These are phyloP conservation scores for Brachystomella parvula DNA, from an alignment of 1,140 invertebrate species.

Conservation along the genomic window DNA sequence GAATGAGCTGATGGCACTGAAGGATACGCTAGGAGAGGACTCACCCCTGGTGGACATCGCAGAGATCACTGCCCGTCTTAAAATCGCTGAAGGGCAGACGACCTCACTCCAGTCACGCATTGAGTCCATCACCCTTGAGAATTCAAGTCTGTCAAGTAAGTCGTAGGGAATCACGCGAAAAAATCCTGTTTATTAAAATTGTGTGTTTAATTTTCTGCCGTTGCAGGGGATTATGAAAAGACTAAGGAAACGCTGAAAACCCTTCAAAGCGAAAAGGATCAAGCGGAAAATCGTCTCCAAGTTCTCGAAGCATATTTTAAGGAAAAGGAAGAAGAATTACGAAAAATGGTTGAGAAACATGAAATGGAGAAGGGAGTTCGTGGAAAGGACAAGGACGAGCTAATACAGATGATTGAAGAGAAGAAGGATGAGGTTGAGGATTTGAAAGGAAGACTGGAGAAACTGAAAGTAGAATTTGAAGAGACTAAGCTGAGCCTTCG, in stretches of 20 bases:
- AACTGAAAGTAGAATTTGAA: constrained; percentile 30
- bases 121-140: constrained; percentile 29
- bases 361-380: constrained; percentile 25
- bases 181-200: neutral
- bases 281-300: constrained; percentile 26
- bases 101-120: constrained; percentile 15
- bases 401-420: constrained; percentile 30
- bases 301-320: constrained; percentile 36
- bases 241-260: neutral
- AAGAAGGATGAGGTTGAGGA: constrained; percentile 26
- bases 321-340: constrained; percentile 35
- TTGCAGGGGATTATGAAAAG: constrained; percentile 17
- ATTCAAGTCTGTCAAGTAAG: constrained; percentile 15
- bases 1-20: constrained; percentile 29
- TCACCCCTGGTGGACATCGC: constrained; percentile 36
- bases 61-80: constrained; percentile 25
- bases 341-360: constrained; percentile 28
- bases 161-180: neutral
- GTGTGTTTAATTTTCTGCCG: neutral
- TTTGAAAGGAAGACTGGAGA: constrained; percentile 25
- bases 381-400: constrained; percentile 34
- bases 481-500: constrained; percentile 29
- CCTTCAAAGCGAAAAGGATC: constrained; percentile 24
- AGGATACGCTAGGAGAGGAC: constrained; percentile 35
- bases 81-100: constrained; percentile 20